Evolutionary conservation across 53 echinoderm and acorn worm genomes (phyloP).

Genomic region (Actinopyga echinites): DNA sequence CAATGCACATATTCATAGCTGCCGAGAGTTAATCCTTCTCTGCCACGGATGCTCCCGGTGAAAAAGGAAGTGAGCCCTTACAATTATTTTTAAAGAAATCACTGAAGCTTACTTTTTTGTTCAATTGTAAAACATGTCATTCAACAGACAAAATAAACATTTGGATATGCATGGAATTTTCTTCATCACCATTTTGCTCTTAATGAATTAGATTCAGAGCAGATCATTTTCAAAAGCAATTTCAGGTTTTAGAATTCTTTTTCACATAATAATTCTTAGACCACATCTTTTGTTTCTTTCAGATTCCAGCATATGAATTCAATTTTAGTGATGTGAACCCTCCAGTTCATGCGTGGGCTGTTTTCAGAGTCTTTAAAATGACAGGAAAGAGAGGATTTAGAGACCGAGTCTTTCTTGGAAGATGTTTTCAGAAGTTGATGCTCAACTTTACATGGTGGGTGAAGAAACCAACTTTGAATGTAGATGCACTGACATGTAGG

Average conservation of each 20-base stretch:
- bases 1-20: no score
- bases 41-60: no score
- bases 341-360: conserved; percentile 98
- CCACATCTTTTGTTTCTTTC: neutral
- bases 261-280: neutral
- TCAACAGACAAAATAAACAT: no score
- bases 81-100: no score
- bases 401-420: conserved; percentile 81
- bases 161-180: no score
- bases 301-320: conserved; percentile 99
- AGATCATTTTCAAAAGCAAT: no score
- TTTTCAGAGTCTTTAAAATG: conserved; percentile 98
- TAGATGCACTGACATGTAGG: no score
- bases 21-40: no score
- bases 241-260: no score
- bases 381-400: conserved; percentile 78
- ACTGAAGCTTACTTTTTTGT: neutral
- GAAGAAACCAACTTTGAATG: neutral
- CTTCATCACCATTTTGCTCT: no score
- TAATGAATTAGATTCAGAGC: no score
- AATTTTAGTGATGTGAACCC: conserved; percentile 97
- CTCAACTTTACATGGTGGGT: conserved; percentile 97
- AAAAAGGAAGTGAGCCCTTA: no score
- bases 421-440: conserved; percentile 95
- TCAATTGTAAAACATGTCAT: neutral